A percentile compares a stretch with the other conserved stretches of the same genome.
Conservation (phyloP, 1,140 invertebrate genomes). For the Pteromalus puparum region DNA sequence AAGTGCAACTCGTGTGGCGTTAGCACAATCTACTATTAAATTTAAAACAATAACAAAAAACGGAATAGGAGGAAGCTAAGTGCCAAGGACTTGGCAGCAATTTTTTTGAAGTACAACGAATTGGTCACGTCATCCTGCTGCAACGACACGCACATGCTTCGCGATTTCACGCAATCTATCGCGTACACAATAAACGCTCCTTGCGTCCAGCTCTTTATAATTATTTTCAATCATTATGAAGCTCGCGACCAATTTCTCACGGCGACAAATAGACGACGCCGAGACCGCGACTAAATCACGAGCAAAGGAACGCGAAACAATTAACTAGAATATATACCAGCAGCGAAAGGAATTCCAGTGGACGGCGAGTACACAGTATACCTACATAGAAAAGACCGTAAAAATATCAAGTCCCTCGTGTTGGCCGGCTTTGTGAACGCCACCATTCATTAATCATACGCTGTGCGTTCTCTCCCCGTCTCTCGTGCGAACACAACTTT, state of each 20-base stretch:
- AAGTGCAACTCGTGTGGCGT: too few species aligned
- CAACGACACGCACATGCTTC: too few species aligned
- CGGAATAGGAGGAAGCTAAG: too few species aligned
- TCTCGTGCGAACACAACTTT: constrained; percentile 16
- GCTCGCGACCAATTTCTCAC: not conserved
- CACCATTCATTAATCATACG: constrained; percentile 45
- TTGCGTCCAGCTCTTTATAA: not conserved
- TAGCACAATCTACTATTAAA: too few species aligned
- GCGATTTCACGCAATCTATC: too few species aligned
- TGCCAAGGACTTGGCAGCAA: too few species aligned
- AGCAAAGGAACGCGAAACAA: constrained; percentile 11
- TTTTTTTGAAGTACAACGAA: too few species aligned
- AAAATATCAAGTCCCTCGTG: constrained; percentile 23
- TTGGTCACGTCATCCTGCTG: too few species aligned
- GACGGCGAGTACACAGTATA: not conserved
- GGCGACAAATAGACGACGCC: not conserved
- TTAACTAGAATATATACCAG: not conserved
- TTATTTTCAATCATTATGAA: constrained; percentile 34
- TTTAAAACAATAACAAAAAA: too few species aligned
- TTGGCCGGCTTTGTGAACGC: not conserved
- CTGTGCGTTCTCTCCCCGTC: not conserved
- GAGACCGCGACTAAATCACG: not conserved
- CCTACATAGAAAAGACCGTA: not conserved
- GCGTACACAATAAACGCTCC: too few species aligned
- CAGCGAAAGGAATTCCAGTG: not conserved